Evolutionary conservation across 2,113 vertebrate genomes (phyloP).

Genomic region (Perca fluviatilis): DNA sequence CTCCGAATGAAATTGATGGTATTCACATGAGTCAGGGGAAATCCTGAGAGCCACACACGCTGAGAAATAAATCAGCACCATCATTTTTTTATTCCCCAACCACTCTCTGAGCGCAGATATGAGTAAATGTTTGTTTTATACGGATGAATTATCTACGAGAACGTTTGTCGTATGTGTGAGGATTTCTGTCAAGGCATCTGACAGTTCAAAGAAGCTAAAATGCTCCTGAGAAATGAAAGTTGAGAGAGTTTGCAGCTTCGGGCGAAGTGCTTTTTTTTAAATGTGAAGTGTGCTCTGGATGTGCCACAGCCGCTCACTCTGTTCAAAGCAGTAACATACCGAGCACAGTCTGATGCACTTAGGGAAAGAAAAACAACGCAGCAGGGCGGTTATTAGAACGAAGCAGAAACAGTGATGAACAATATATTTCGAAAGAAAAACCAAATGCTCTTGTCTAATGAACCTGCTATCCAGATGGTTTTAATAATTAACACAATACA

Average conservation of each 20-base stretch:
- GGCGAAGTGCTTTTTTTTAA: conserved; percentile 1
- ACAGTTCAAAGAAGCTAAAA: conserved; percentile 19
- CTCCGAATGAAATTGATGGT: neutral
- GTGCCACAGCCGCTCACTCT: neutral
- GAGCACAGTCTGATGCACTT: neutral
- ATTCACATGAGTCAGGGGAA: neutral
- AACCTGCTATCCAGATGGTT: conserved; percentile 47
- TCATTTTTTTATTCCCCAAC: conserved; percentile 1
- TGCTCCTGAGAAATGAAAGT: conserved; percentile 8
- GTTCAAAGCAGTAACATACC: neutral
- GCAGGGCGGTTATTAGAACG: neutral
- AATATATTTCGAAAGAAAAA: conserved; percentile 11
- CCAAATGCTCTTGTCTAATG: conserved; percentile 29
- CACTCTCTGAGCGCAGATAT: conserved; percentile 2
- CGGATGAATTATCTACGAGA: conserved; percentile 11
- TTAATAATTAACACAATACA: conserved; percentile 46
- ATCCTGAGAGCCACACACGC: neutral
- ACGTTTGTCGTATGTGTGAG: neutral
- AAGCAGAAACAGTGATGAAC: conserved; percentile 15
- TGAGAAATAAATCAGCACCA: conserved; percentile 5
- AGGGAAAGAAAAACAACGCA: conserved; percentile 14
- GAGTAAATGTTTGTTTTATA: conserved; percentile 15
- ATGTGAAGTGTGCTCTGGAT: conserved; percentile 9
- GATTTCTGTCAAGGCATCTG: conserved; percentile 11
- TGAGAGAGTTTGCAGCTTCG: neutral